Conservation (phyloP, 37 sponge, comb jelly and placozoan genomes). For the Hormiphora californensis region DNA sequence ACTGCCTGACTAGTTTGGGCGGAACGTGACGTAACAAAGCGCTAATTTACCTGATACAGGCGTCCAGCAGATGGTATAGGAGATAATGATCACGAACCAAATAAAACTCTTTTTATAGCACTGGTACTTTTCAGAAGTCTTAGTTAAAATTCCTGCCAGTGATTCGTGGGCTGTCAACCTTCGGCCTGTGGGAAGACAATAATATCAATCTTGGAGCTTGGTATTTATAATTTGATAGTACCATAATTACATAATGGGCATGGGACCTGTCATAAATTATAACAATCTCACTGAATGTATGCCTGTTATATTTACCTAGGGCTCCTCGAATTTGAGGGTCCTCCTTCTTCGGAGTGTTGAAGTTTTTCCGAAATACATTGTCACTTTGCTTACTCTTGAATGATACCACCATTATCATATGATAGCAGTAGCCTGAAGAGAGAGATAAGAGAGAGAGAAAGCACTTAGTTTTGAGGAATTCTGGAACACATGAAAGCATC, state of each 20-base stretch:
- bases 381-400: conserved; percentile 25
- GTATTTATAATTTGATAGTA: no score
- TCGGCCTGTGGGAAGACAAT: no score
- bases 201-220: no score
- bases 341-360: no score
- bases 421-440: conserved; percentile 35
- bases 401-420: conserved; percentile 4
- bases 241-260: no score
- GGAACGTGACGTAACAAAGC: not conserved
- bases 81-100: conserved; percentile 29
- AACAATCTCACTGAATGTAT: no score
- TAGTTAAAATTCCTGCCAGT: not conserved
- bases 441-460: not conserved
- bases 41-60: conserved; percentile 4
- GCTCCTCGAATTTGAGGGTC: no score
- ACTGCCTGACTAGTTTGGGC: no score
- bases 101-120: conserved; percentile 54
- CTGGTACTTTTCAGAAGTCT: conserved; percentile 21
- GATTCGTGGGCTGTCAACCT: not conserved
- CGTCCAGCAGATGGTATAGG: conserved; percentile 39
- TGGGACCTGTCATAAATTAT: no score
- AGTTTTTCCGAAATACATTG: not conserved
- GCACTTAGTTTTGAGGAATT: not conserved
- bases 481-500: not conserved
- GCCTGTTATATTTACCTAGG: no score